These are phyloP conservation scores for Otus sunia DNA, from an alignment of 2,113 vertebrate genomes.

Conservation along the genomic window DNA sequence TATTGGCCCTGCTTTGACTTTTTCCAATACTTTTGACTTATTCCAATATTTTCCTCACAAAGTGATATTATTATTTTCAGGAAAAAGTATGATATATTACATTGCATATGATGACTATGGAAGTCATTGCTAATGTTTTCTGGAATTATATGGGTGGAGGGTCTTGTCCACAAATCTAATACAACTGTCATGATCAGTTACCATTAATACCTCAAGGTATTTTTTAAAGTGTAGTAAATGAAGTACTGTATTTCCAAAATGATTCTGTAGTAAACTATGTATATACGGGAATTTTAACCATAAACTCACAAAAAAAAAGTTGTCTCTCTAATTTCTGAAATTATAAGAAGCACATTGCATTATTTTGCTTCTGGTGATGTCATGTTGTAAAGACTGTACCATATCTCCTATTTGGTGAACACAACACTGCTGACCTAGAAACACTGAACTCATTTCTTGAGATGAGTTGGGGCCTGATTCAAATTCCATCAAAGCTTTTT, in stretches of 20 bases:
- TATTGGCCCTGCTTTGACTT: no score
- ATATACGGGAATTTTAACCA: neutral
- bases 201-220: neutral
- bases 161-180: neutral
- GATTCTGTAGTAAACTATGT: neutral
- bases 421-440: neutral
- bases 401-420: neutral
- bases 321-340: neutral
- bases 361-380: neutral
- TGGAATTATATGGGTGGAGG: neutral
- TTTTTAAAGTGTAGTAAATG: neutral
- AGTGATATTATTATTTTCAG: neutral
- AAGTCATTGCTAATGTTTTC: neutral
- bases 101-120: neutral
- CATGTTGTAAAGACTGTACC: neutral
- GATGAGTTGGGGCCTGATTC: neutral
- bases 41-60: neutral
- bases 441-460: neutral
- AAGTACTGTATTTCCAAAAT: neutral
- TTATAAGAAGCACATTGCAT: neutral
- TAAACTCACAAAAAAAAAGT: neutral
- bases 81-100: neutral
- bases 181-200: neutral
- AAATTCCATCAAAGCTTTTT: neutral
- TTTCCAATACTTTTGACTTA: no score